Conservation (phyloP, 2,888 invertebrate species). For the Tipula helvola region DNA sequence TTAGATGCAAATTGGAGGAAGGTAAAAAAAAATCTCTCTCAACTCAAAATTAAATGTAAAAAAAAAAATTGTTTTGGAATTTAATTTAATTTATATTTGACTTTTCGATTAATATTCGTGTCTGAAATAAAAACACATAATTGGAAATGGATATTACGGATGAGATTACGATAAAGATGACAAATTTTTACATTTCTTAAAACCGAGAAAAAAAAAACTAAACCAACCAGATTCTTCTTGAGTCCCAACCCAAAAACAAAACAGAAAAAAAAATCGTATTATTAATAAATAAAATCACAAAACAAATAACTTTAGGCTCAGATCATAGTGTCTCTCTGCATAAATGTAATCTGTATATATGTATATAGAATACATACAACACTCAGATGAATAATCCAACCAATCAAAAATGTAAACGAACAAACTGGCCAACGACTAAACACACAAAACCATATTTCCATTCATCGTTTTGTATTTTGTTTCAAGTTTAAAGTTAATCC, state of each 20-base stretch:
- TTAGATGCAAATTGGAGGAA: neutral
- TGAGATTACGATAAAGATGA: neutral
- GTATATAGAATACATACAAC: neutral
- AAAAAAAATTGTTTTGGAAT: neutral
- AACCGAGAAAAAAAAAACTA: neutral
- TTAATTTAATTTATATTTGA: neutral
- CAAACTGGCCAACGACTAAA: neutral
- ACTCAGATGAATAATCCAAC: neutral
- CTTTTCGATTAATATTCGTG: neutral
- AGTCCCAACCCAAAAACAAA: neutral
- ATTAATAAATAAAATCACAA: neutral
- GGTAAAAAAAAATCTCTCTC: neutral
- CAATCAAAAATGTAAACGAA: neutral
- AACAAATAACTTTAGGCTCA: neutral
- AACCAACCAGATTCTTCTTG: neutral
- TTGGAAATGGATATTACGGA: neutral
- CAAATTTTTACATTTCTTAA: neutral
- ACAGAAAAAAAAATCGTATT: neutral
- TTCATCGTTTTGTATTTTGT: neutral
- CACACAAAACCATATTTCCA: neutral
- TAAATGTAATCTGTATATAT: neutral
- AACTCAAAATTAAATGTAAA: no score
- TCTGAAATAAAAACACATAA: neutral
- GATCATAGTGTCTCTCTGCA: neutral
- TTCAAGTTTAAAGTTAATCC: conserved; percentile 4